Percentiles rank a stretch among this genome's conserved stretches.
phyloP scores from a whole-genome alignment of 2,797 vertebrate genomes.

The Selene dorsalis region DNA sequence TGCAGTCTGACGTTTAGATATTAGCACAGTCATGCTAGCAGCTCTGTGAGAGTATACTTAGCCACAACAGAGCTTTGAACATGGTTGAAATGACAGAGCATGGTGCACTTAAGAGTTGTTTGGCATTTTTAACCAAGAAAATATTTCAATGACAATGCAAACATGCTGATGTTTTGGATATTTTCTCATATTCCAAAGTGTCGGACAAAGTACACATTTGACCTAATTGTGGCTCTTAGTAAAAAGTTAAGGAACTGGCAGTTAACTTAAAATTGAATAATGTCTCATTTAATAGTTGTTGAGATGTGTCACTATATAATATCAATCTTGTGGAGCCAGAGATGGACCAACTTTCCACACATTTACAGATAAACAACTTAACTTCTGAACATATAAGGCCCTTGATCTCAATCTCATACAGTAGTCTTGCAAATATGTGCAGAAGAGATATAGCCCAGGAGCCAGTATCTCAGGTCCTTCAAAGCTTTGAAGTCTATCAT shows the following conservation, averaged over 20 bases:
- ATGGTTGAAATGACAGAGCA: background rate
- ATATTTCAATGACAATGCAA: background rate
- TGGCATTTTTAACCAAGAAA: background rate
- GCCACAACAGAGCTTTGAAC: background rate
- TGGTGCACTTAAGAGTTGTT: background rate
- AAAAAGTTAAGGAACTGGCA: background rate
- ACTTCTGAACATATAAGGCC: background rate
- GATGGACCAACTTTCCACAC: background rate
- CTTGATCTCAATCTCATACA: constrained; percentile 48
- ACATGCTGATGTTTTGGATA: background rate
- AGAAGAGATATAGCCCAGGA: constrained; percentile 20
- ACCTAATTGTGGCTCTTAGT: background rate
- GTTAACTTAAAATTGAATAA: background rate
- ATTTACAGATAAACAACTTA: background rate
- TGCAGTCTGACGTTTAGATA: background rate
- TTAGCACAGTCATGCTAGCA: background rate
- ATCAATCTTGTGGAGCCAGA: background rate
- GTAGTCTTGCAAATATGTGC: constrained; percentile 30
- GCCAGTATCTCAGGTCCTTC: constrained; percentile 33
- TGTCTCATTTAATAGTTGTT: background rate
- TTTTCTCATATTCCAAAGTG: no score
- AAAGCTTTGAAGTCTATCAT: constrained; percentile 55
- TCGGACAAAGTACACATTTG: no score
- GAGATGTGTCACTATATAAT: background rate
- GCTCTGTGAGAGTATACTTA: background rate